Base-by-base conservation (phyloP, 2,888 invertebrate genomes). In the Dioctria linearis region DNA sequence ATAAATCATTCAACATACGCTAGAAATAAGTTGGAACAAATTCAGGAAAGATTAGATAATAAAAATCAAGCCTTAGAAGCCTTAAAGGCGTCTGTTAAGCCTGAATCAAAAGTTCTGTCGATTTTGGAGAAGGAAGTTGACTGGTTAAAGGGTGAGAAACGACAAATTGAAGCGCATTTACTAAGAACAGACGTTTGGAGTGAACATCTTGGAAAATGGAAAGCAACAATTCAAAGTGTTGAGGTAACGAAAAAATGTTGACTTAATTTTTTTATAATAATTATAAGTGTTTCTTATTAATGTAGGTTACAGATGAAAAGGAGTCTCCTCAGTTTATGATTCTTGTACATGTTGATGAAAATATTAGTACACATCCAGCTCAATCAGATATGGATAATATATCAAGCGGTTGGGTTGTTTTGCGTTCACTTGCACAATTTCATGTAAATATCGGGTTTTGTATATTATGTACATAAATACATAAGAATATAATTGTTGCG, bases 171-270 rank as follows among this genome's bases (percentile, higher is more conserved):
- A 87, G 94, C 95, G 0, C 96, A 97, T 88, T 90, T 97, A 78
- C 92, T 93, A 13, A 91, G 96, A 59, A 97, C 97, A 0, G 96
- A 96, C 89, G 93, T 94, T 71, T 97, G 97, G 97, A 95, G 95
- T 0, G 96, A 96, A 84, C 95, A 97, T 87, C 90, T 97, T 83
- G 96, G 97, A 39, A 92, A 92, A 83, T 97, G 97, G 97, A 92
- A 94, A 81, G 96, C 96, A 5, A 93, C 93, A 61, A 94, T 97
- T 40, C 95, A 95, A 87, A 94, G 94, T 86, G 95, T 95, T 5
- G 95, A 96, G 94, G 95, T 90, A 84, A 57, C 73, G 40, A 66
- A 42, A 11, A 25, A 25, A 25, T 25, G 25, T 25, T 25, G 25
- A 0, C 25, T 0, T 25, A 25, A 25, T 25, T 25, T 25, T 25